Base-by-base conservation (phyloP, 1,140 invertebrate species). In the Lithobius niger region DNA sequence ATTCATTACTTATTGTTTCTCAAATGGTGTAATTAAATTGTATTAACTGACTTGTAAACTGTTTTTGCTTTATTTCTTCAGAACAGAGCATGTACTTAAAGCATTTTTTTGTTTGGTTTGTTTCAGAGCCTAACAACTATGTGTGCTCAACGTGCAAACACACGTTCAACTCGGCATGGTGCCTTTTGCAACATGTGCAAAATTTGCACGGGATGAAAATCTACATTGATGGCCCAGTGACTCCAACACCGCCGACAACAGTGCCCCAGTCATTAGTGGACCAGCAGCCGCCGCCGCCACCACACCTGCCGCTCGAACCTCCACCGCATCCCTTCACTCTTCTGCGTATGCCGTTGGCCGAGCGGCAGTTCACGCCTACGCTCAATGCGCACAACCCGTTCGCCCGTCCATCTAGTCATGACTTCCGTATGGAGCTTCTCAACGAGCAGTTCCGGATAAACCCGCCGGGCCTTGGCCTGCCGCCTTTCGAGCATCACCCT, bases 111-210 rank as follows among this genome's bases (percentile, higher is more conserved):
- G 57, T 62, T 57, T 79, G 86, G 81, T 49, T 55, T 26, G 56
- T 66, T 69, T 44, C 85, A 97, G 94, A 97, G 76, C 93, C 94
- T 57, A 84, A 83, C 69, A 88, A 87, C 76, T 88, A 94, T 68
- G 82, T 91, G 40, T 97, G 94, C 71, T 91, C 83, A 18, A 94
- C 92, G 27, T 97, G 94, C 73, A 92, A 92, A 61, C 82, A 85
- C 52, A 80, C 86, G 42, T 80, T 88, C 51, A 80, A 83, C 60
- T 94, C 92, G 22, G 91, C 94, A 0, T 98, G 93, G 93, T 78
- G 82, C 44, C 75, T 98, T 58, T 78, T 97, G 13, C 91, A 96
- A 68, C 94, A 97, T 67, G 91, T 88, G 18, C 93, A 97, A 71
- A 86, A 85, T 60, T 80, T 83, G 47, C 93, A 97, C 68, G 92